Conservation (phyloP, 1,140 invertebrate genomes). For the Bombus pyrosoma region DNA sequence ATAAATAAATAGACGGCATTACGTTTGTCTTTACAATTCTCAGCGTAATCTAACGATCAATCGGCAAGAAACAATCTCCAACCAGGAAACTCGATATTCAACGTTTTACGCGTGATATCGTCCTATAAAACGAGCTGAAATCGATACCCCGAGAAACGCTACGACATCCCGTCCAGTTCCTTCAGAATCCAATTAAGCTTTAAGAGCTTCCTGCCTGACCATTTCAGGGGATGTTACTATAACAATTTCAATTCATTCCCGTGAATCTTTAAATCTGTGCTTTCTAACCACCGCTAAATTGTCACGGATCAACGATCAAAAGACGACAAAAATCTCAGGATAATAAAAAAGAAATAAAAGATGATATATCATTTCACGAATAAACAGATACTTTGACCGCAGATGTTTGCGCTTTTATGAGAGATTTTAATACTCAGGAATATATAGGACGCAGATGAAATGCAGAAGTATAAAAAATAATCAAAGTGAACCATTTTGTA, state of each 20-base stretch:
- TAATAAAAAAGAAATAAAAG: not conserved
- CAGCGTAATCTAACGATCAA: not conserved
- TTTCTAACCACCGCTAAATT: not conserved
- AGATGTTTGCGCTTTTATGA: not conserved
- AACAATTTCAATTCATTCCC: slow-evolving; percentile 48
- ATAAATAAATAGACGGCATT: not conserved
- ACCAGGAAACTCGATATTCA: slow-evolving; percentile 34
- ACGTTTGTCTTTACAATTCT: not conserved
- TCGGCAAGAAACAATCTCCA: slow-evolving; percentile 5
- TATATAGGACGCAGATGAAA: not conserved
- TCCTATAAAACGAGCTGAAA: slow-evolving; percentile 36
- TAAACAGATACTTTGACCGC: not conserved
- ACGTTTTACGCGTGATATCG: slow-evolving; percentile 44
- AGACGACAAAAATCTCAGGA: not conserved
- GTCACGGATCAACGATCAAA: not conserved
- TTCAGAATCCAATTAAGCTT: slow-evolving; percentile 59
- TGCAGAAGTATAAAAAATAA: not conserved
- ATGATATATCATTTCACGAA: not conserved
- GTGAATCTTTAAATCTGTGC: slow-evolving; percentile 32
- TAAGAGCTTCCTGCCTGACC: slow-evolving; percentile 50
- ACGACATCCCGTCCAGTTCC: not conserved
- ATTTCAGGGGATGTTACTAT: slow-evolving; percentile 36
- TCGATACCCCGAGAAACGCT: slow-evolving; percentile 48
- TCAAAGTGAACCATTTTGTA: not conserved
- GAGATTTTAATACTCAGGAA: not conserved